Conservation (phyloP, 1,140 invertebrate genomes). For the Plodia interpunctella region DNA sequence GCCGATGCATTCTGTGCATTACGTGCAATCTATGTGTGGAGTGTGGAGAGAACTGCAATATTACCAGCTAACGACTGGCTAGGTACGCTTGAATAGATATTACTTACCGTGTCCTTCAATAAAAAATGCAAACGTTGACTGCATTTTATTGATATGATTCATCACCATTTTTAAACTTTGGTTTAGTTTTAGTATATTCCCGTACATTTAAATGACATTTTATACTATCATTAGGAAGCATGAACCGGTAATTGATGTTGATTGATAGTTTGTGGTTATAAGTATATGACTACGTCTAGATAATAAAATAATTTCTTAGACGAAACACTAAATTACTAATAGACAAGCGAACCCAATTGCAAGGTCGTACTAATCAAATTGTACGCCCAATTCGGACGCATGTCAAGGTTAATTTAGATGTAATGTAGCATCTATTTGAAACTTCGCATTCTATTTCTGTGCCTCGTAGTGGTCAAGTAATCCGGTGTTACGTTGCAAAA, state of each 20-base stretch:
- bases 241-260: too few species aligned
- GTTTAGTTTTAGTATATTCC: too few species aligned
- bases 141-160: background rate
- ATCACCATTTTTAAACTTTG: too few species aligned
- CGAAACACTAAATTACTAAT: background rate
- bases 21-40: background rate
- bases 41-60: background rate
- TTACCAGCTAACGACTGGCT: background rate
- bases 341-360: background rate
- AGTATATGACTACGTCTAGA: too few species aligned
- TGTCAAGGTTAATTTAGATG: constrained; percentile 24
- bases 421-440: background rate
- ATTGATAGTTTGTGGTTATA: too few species aligned
- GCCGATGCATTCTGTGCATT: constrained; percentile 11
- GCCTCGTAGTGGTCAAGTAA: constrained; percentile 29
- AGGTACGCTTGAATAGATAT: constrained; percentile 13
- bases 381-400: background rate
- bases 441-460: constrained; percentile 28
- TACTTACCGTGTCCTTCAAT: background rate
- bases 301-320: too few species aligned
- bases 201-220: too few species aligned
- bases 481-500: constrained; percentile 33
- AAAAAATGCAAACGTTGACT: background rate
- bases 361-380: constrained; percentile 4
- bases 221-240: too few species aligned